Evolutionary conservation across 2,797 vertebrate genomes (phyloP), one percentile per base, ranked within the genome.

Genomic region (Lagocephalus sceleratus): DNA sequence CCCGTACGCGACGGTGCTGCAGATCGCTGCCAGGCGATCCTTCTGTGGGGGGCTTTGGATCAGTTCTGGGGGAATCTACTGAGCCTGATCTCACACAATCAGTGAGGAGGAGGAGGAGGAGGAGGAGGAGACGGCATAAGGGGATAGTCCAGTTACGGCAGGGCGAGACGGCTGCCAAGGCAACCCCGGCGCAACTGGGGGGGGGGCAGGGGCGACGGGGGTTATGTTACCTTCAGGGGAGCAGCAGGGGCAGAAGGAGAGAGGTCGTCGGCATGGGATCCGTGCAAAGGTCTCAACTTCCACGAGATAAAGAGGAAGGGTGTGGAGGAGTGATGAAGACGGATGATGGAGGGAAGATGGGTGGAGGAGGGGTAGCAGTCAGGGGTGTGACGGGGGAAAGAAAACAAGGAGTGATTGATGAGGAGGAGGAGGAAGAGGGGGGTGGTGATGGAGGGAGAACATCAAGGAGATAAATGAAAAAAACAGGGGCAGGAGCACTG

Each of bases 211-310:
- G 78, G 82, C 71, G 79, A 82, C 75, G 65, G 85, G 85, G 81
- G 89, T 92, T 94, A 94, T 93, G 17, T 98, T 98, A 98, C 97
- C 97, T 99, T 98, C 92, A 67, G 94, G 93, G 91, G 93, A 92
- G 93, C 96, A 98, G 96, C 97, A 99, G 90, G 92, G 94, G 92
- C 97, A 99, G 93, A 99, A 92, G 94, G 94, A 97, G 91, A 98
- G 91, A 84, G 94, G 91, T 97, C 96, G 94, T 92, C 97, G 95
- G 84, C 94, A 94, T 84, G 94, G 93, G 90, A 92, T 94, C 93
- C 92, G 91, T 91, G 90, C 95, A 94, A 92, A 94, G 91, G 94
- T 91, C 92, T 97, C 96, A 92, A 97, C 96, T 98, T 98, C 92
- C 94, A 94, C 90, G 86, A 87, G 79, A 87, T 76, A 82, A 71